phyloP scores from a whole-genome alignment of 1,140 invertebrate species.

The Mizuhopecten yessoensis region DNA sequence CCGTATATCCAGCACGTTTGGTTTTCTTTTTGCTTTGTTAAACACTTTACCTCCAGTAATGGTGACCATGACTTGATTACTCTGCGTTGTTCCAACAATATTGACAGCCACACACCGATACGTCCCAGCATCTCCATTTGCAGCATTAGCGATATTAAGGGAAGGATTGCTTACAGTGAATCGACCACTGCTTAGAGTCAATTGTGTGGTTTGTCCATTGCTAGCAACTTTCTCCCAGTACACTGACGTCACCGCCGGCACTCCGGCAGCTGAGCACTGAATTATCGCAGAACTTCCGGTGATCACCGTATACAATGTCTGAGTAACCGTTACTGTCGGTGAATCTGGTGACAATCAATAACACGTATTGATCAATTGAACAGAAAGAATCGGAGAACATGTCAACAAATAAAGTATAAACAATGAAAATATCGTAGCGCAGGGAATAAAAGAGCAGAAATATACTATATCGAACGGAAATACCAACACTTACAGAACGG shows the following conservation, averaged over 20 bases:
- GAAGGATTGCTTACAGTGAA: conserved; percentile 48
- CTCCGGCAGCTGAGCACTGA: conserved; percentile 42
- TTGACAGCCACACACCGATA: conserved; percentile 57
- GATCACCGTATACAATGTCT: conserved; percentile 41
- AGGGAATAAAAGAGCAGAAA: too few relatives aligned
- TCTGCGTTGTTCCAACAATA: conserved; percentile 53
- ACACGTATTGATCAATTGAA: too few relatives aligned
- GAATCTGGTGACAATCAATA: conserved; percentile 30
- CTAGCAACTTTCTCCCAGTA: conserved; percentile 43
- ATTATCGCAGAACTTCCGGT: conserved; percentile 40
- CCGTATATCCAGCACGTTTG: too few relatives aligned
- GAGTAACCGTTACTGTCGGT: conserved; percentile 36
- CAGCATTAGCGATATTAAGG: conserved; percentile 45
- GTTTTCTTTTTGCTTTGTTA: too few relatives aligned
- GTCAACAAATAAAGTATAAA: too few relatives aligned
- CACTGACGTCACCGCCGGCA: conserved; percentile 42
- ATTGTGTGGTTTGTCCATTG: conserved; percentile 45
- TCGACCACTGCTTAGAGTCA: conserved; percentile 44
- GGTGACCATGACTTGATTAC: conserved; percentile 27
- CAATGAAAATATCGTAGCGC: too few relatives aligned
- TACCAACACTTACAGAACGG: too few relatives aligned
- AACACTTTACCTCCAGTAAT: conserved; percentile 48
- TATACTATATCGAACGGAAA: too few relatives aligned
- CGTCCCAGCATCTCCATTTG: conserved; percentile 46
- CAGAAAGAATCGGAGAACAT: too few relatives aligned